These are phyloP conservation scores for Halcyon senegalensis DNA, from an alignment of 2,113 vertebrate genomes.

Conservation along the genomic window DNA sequence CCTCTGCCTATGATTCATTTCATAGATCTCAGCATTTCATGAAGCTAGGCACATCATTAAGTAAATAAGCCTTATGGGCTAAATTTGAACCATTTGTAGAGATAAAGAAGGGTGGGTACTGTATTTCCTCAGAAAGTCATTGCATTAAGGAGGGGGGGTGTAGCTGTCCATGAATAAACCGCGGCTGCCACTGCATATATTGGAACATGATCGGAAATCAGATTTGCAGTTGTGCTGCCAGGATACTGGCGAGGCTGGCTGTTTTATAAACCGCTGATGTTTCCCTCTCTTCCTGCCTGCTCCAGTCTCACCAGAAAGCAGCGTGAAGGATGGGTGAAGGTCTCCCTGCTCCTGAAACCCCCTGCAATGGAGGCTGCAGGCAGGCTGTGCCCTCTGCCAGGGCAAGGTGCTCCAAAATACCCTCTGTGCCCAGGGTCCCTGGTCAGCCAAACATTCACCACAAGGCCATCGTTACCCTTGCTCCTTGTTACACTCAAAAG, in stretches of 20 bases:
- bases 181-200: background rate
- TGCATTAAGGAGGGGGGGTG: background rate
- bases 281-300: background rate
- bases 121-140: background rate
- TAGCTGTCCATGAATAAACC: constrained; percentile 2
- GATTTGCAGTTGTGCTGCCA: background rate
- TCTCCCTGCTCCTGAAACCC: background rate
- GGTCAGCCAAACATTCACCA: background rate
- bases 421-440: background rate
- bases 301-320: background rate
- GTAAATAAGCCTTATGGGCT: background rate
- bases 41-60: background rate
- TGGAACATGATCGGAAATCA: constrained; percentile 16
- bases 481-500: background rate
- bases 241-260: background rate
- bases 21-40: background rate
- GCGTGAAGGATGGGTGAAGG: background rate
- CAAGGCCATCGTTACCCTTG: background rate
- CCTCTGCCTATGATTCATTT: background rate
- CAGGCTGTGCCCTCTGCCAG: background rate
- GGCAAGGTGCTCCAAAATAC: background rate
- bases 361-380: background rate
- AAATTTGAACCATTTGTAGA: background rate
- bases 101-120: background rate
- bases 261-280: background rate